phyloP scores from a whole-genome alignment of 2,888 invertebrate genomes.

The Amphiduros pacificus region DNA sequence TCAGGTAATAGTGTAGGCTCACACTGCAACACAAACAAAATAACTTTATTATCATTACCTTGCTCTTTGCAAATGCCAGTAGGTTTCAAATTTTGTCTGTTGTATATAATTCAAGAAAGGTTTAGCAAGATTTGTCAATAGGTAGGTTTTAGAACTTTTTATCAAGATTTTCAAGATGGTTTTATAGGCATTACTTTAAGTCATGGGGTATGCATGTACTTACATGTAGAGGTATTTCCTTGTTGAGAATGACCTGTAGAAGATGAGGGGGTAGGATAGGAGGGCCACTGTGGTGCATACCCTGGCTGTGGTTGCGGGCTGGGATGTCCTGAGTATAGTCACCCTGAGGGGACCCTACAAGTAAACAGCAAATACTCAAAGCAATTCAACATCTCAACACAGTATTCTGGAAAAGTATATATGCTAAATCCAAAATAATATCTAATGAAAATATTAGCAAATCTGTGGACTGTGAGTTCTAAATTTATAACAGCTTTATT shows the following conservation, averaged over 20 bases:
- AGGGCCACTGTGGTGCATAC: constrained; percentile 84
- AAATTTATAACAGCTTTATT: too few species aligned
- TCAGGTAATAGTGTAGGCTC: constrained; percentile 98
- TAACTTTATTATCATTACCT: neutral
- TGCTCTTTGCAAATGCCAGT: too few species aligned
- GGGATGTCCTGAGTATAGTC: constrained; percentile 79
- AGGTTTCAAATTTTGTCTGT: too few species aligned
- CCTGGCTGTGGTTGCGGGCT: constrained; percentile 85
- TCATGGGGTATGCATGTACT: too few species aligned
- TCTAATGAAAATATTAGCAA: too few species aligned
- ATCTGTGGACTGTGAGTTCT: too few species aligned
- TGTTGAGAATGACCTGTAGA: constrained; percentile 97
- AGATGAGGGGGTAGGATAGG: constrained; percentile 97
- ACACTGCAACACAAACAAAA: constrained; percentile 70
- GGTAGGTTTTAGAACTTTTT: neutral
- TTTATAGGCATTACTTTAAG: too few species aligned
- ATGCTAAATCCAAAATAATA: too few species aligned
- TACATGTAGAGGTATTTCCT: constrained; percentile 80
- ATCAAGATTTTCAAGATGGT: neutral
- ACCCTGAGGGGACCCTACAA: constrained; percentile 54
- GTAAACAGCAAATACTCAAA: too few species aligned
- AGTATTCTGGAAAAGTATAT: too few species aligned
- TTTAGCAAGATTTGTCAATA: neutral
- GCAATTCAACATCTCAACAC: too few species aligned
- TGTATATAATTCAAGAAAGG: too few species aligned